These are phyloP conservation scores for Drosophila pectinifera DNA, from an alignment of 1,140 invertebrate species.

Conservation along the genomic window DNA sequence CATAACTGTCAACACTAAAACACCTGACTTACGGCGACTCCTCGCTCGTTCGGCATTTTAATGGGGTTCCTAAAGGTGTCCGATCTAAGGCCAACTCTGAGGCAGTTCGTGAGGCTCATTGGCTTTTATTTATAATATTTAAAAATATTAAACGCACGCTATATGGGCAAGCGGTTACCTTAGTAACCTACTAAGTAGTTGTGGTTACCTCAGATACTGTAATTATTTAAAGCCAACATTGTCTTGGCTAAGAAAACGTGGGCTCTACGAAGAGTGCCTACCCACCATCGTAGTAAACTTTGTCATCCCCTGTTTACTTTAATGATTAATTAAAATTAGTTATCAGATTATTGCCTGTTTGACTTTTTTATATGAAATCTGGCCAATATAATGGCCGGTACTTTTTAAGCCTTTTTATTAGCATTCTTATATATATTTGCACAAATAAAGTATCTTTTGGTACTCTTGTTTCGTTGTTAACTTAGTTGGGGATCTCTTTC, in stretches of 20 bases:
- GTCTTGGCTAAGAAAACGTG: background rate
- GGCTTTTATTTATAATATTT: no score
- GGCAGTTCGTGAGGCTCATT: constrained; percentile 9
- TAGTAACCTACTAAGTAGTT: constrained; percentile 1
- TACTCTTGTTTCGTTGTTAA: no score
- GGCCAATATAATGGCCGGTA: background rate
- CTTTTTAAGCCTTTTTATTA: no score
- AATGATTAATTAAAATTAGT: background rate
- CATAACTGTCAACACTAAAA: constrained; percentile 28
- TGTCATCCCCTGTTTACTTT: background rate
- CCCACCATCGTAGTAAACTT: background rate
- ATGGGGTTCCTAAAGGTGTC: constrained; percentile 6
- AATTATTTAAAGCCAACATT: background rate
- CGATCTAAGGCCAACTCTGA: constrained; percentile 6
- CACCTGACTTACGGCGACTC: constrained; percentile 14
- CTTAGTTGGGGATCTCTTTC: no score
- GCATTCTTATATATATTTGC: no score
- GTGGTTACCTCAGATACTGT: background rate
- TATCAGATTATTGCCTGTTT: background rate
- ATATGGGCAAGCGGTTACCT: background rate
- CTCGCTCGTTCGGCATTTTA: constrained; percentile 1
- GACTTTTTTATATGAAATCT: background rate
- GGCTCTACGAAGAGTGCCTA: background rate
- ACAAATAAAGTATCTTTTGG: no score
- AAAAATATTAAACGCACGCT: constrained; percentile 2